These are phyloP conservation scores for Anableps anableps DNA, from an alignment of 2,797 vertebrate species.

Conservation along the genomic window DNA sequence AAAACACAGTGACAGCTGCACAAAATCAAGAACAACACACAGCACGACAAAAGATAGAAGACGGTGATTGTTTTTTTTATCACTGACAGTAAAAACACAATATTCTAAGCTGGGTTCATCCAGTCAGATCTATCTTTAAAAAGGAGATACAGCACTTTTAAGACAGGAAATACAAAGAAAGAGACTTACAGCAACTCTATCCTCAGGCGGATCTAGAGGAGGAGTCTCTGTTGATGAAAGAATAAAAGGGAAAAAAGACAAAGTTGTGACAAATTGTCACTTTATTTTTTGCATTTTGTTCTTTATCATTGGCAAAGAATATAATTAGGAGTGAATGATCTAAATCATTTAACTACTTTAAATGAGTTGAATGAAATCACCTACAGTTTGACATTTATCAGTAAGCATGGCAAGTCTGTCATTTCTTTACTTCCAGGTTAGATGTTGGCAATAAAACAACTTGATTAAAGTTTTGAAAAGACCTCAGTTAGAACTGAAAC, in stretches of 20 bases:
- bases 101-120: conserved; percentile 22
- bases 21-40: not conserved
- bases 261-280: conserved; percentile 4
- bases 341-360: not conserved
- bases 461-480: not conserved
- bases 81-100: conserved; percentile 5
- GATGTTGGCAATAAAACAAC: not conserved
- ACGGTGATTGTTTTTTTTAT: conserved; percentile 9
- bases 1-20: conserved; percentile 13
- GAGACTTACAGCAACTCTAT: conserved; percentile 92
- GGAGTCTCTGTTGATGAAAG: conserved; percentile 67
- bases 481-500: not conserved
- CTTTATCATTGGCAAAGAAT: conserved; percentile 5
- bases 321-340: not conserved
- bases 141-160: conserved; percentile 12
- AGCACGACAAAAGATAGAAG: conserved; percentile 9
- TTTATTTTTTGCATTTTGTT: not conserved
- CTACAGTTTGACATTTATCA: not conserved
- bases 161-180: conserved; percentile 7
- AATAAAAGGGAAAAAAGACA: conserved; percentile 14
- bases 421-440: not conserved
- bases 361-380: not conserved
- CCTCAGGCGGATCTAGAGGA: conserved; percentile 82
- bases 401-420: not conserved
- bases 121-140: conserved; percentile 28